Evolutionary conservation across 2,797 vertebrate species (phyloP), one percentile per base, ranked within the genome.

Genomic region (Brachymystax lenok): DNA sequence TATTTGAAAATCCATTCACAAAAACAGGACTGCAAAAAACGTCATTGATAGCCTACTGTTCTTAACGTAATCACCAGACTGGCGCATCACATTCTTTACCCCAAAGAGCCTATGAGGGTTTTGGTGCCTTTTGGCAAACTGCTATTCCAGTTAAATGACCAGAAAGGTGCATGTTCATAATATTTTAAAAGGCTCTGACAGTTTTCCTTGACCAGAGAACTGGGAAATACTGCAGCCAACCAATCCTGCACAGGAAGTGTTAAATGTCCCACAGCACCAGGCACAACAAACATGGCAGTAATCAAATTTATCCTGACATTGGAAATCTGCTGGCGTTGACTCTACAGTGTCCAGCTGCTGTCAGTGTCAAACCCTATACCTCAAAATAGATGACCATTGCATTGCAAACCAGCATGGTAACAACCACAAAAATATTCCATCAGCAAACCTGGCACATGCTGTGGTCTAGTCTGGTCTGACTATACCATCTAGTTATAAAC

Each of bases 211-310:
- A 67, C 24, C 78, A 76, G 52, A 79, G 19, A 66, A 73, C 78
- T 72, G 73, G 76, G 85, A 82, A 77, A 82, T 83, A 80, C 83
- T 50, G 79, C 82, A 73, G 59, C 59, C 80, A 78, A 82, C 84
- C 73, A 78, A 69, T 79, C 84, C 82, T 33, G 71, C 78, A 75
- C 75, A 70, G 76, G 28, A 63, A 35, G 75, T 52, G 67, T 69
- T 69, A 83, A 70, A 82, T 76, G 84, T 72, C 77, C 52, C 50
- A 17, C 77, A 28, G 54, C 33, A 50, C 56, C 54, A 73, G 10
- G 13, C 54, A 78, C 4, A 14, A 59, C 21, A 1, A 16, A 54
- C 70, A 67, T 40, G 67, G 70, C 21, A 70, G 40, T 14, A 33
- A 52, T 19, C 51, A 17, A 46, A 40, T 61, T 24, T 2, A 40